Evolutionary conservation across 1,140 invertebrate genomes (phyloP).

Genomic region (Aphidius gifuensis): DNA sequence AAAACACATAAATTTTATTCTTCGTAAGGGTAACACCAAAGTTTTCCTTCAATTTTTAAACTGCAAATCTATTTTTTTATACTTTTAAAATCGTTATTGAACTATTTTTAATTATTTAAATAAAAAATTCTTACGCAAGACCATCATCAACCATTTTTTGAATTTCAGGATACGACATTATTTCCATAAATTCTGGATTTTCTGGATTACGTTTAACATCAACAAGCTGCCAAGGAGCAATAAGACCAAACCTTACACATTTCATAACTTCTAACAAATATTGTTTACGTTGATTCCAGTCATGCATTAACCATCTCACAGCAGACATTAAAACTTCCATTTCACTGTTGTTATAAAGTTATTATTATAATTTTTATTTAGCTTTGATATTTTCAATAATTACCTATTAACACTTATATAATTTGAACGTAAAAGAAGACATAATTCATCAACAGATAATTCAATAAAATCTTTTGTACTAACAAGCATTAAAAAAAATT

Average conservation of each 20-base stretch:
- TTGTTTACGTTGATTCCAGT: conserved; percentile 61
- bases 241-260: conserved; percentile 69
- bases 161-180: conserved; percentile 63
- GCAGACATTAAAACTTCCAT: conserved; percentile 74
- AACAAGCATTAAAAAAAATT: conserved; percentile 69
- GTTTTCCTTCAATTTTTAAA: too few relatives aligned
- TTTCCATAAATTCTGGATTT: conserved; percentile 66
- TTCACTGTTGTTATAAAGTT: conserved; percentile 55
- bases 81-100: too few relatives aligned
- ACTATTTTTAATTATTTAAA: background rate
- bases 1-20: too few relatives aligned
- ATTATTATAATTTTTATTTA: conserved; percentile 12
- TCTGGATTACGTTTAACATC: conserved; percentile 68
- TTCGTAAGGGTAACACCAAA: too few relatives aligned
- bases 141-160: conserved; percentile 72
- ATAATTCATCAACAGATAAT: conserved; percentile 62
- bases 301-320: conserved; percentile 67
- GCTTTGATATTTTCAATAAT: background rate
- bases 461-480: conserved; percentile 68
- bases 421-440: conserved; percentile 63
- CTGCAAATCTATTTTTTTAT: too few relatives aligned
- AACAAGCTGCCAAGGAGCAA: conserved; percentile 70
- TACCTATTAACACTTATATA: conserved; percentile 71
- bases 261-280: conserved; percentile 59
- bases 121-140: conserved; percentile 58